Evolutionary conservation across 2,888 invertebrate genomes (phyloP).

Genomic region (Platycheirus rosarum): DNA sequence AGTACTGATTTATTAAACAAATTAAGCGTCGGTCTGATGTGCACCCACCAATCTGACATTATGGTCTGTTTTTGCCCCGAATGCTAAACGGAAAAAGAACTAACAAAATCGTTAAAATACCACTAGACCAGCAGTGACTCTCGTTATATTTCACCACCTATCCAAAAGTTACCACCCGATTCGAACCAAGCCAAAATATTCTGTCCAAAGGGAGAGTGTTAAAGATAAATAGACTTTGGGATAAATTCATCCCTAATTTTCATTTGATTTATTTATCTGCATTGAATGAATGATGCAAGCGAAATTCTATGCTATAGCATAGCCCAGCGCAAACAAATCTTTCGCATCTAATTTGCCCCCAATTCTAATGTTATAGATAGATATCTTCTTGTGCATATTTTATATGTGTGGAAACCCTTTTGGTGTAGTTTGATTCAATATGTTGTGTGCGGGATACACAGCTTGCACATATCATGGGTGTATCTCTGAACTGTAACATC

Average conservation of each 20-base stretch:
- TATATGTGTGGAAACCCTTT: conserved; percentile 77
- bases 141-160: conserved; percentile 16
- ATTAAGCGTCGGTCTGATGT: conserved; percentile 34
- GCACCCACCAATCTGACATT: conserved; percentile 29
- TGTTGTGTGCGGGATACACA: conserved; percentile 75
- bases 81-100: conserved; percentile 1
- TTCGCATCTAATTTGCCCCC: conserved; percentile 37
- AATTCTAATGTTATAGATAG: conserved; percentile 28
- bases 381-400: conserved; percentile 57
- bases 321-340: conserved; percentile 38
- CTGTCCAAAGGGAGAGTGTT: conserved; percentile 38
- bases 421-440: conserved; percentile 79
- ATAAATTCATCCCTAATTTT: conserved; percentile 54
- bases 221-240: conserved; percentile 37
- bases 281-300: conserved; percentile 64
- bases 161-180: background rate
- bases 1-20: conserved; percentile 38
- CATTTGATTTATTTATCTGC: conserved; percentile 64
- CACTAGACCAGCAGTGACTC: conserved; percentile 28
- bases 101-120: conserved; percentile 27
- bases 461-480: conserved; percentile 48
- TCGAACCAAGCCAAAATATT: conserved; percentile 19
- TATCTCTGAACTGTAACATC: conserved; percentile 79
- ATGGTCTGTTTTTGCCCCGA: conserved; percentile 30
- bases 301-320: conserved; percentile 26